Evolutionary conservation across 2,888 invertebrate genomes (phyloP), one percentile per base, ranked within the genome.

Genomic region (Heliothis peltigera): DNA sequence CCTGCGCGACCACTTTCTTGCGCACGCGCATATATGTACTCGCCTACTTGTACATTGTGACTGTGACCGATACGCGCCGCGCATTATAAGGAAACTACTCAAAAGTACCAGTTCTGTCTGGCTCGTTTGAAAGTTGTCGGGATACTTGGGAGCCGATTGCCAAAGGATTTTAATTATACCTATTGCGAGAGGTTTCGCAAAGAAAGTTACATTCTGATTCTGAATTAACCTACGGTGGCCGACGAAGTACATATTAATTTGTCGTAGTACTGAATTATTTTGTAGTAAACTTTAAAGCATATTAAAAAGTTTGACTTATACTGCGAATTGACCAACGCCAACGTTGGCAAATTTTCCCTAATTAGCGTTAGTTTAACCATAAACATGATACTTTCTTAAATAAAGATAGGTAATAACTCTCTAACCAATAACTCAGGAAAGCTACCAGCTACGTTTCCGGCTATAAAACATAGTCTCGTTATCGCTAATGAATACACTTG

Each of bases 1-100:
- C 79, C 79, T 79, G 81, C 51, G 68, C 69, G 67, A 73, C 78
- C 72, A 82, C 88, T 87, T 86, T 86, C 86, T 76, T 86, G 71
- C 70, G 68, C 75, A 44, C 43, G 32, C 76, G 74, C 78, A 70
- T 80, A 46, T 28, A 70, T 80, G 42, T 28, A 44, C 48, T 19
- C 78, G 63, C 75, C 68, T 79, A 42, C 22, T 32, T 10, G 32
- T 32, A 69, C 56, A 46, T 39, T 55, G 28, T 59, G 48, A 72
- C 58, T 61, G 64, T 60, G 61, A 65, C 66, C 48, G 66, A 61
- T 64, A 69, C 62, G 64, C 69, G 25, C 10, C 44, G 18, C 43
- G 52, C 22, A 42, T 57, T 62, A 39, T 22, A 64, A 64, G 69
- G 53, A 65, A 69, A 74, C 60, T 46, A 55, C 54, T 46, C 22